phyloP scores from a whole-genome alignment of 2,113 vertebrate species.

The Otus sunia region DNA sequence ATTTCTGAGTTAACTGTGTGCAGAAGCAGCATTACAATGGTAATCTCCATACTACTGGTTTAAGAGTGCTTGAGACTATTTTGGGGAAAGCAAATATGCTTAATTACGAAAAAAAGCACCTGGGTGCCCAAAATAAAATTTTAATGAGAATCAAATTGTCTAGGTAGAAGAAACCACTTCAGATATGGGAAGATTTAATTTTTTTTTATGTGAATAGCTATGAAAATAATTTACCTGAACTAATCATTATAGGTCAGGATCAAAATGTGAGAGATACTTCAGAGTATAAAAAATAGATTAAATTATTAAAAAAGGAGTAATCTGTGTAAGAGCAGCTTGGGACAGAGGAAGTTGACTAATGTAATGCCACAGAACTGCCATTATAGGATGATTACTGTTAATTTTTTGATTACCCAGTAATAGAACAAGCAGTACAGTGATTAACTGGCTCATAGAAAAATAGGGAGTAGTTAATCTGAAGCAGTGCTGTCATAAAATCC shows the following conservation, averaged over 20 bases:
- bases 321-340: constrained; percentile 1
- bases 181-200: not conserved
- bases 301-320: constrained; percentile 15
- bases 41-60: not conserved
- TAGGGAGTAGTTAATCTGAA: not conserved
- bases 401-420: constrained; percentile 31
- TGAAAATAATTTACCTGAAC: not conserved
- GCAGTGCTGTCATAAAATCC: not conserved
- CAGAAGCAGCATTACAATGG: not conserved
- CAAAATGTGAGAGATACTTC: not conserved
- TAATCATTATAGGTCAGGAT: not conserved
- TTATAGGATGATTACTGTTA: constrained; percentile 24
- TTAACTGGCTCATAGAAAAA: constrained; percentile 23
- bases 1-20: not conserved
- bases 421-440: not conserved
- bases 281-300: not conserved
- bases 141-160: not conserved
- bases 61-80: not conserved
- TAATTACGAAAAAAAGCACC: not conserved
- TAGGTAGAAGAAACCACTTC: not conserved
- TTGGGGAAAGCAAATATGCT: not conserved
- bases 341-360: constrained; percentile 24
- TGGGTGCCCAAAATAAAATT: not conserved
- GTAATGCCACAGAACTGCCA: not conserved
- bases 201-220: not conserved